Conservation (phyloP, 2,113 vertebrate species). For the Eclectus roratus region DNA sequence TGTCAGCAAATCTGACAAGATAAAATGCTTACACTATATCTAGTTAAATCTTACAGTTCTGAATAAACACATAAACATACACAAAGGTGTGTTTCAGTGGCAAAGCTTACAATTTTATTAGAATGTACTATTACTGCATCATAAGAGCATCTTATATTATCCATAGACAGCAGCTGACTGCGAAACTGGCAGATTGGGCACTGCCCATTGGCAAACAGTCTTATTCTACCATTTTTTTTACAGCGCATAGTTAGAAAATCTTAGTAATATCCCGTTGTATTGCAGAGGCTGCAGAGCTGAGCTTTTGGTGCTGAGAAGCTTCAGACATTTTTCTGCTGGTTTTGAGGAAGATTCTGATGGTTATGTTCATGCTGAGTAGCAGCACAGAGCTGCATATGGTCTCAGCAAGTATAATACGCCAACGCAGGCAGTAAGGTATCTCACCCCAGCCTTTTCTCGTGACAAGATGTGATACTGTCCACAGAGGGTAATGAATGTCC, state of each 20-base stretch:
- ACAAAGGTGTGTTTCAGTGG: not conserved
- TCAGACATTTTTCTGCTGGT: not conserved
- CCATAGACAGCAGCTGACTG: not conserved
- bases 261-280: not conserved
- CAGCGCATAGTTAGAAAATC: not conserved
- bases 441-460: not conserved
- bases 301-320: not conserved
- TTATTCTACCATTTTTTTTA: not conserved
- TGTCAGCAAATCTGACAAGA: slow-evolving; percentile 10
- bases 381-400: not conserved
- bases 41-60: slow-evolving; percentile 22
- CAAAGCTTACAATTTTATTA: slow-evolving; percentile 14
- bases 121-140: not conserved
- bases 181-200: not conserved
- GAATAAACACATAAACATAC: not conserved
- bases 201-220: not conserved
- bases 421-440: not conserved
- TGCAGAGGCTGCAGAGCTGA: not conserved
- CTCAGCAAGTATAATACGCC: not conserved
- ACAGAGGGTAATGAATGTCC: not conserved
- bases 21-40: slow-evolving; percentile 7
- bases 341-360: not conserved
- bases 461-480: not conserved
- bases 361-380: not conserved
- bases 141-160: not conserved